Percentiles rank a stretch among this genome's conserved stretches.
Conservation (phyloP, 1,140 invertebrate species). For the Habropoda laboriosa region DNA sequence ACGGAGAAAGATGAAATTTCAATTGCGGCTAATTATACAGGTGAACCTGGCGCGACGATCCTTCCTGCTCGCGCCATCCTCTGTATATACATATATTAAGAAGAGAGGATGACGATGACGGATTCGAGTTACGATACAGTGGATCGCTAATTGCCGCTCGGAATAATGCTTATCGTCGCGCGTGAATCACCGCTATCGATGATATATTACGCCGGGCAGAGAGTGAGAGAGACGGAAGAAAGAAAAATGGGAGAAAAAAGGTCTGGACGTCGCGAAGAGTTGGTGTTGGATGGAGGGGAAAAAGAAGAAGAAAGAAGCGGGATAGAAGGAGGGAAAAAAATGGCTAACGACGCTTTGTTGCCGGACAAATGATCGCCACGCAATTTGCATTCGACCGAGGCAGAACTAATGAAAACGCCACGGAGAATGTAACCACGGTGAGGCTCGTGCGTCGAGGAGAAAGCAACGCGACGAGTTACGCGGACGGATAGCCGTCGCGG, state of each 20-base stretch:
- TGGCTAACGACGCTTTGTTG: slow-evolving; percentile 16
- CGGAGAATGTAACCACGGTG: background rate
- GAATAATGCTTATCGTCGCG: slow-evolving; percentile 44
- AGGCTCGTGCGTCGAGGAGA: background rate
- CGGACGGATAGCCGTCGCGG: background rate
- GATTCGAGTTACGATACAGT: slow-evolving; percentile 52
- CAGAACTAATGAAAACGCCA: background rate
- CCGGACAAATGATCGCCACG: background rate
- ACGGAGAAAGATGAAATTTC: too few relatives aligned
- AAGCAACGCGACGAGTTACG: background rate
- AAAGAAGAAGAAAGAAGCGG: background rate
- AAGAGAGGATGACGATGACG: slow-evolving; percentile 52
- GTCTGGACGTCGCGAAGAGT: too few relatives aligned
- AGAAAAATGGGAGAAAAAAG: too few relatives aligned
- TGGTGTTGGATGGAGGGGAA: too few relatives aligned
- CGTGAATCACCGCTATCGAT: slow-evolving; percentile 55
- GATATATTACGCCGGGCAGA: slow-evolving; percentile 8
- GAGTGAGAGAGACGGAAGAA: too few relatives aligned
- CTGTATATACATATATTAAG: too few relatives aligned
- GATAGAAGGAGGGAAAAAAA: background rate
- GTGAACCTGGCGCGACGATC: too few relatives aligned
- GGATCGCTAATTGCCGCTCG: slow-evolving; percentile 48
- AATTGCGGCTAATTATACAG: slow-evolving; percentile 55
- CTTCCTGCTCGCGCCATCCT: too few relatives aligned
- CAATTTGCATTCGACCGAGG: slow-evolving; percentile 3